Evolutionary conservation across 2,113 vertebrate genomes (phyloP), one percentile per base, ranked within the genome.

Genomic region (Hippopotamus amphibius): DNA sequence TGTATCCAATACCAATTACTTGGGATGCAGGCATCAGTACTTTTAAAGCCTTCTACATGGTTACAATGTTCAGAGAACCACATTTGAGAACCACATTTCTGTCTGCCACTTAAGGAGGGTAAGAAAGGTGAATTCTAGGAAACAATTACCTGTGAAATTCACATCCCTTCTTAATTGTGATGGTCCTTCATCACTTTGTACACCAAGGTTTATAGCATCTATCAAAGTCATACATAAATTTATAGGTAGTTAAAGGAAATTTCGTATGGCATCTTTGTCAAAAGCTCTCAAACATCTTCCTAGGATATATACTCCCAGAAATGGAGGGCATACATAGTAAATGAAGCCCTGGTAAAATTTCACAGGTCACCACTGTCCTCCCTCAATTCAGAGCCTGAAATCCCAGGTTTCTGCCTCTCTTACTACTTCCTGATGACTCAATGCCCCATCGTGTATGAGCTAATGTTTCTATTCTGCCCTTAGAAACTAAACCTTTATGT

Each of bases 371-470:
- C 0, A 21, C 17, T 50, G 30, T 59, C 15, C 5, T 53, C 12
- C 33, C 8, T 30, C n/a, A n/a, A 0, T 30, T 30, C 43, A 19
- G 37, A 26, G n/a, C 55, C 24, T 6, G 26, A 22, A 72, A 57
- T 2, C 37, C 30, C 30, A 63, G 1, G 11, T 9, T 81, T 26
- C 24, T 13, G 8, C 21, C 19, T 22, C 53, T 55, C 14, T 82
- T 5, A 21, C 41, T n/a, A 14, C 14, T 48, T 84, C 83, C 71
- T 66, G 5, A 46, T 9, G 26, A 28, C n/a, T 12, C 3, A 1
- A 69, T 22, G 9, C 26, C 71, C 2, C 0, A 14, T 19, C 2
- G 0, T 3, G 1, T 4, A 2, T 65, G 53, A 77, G 41, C 41
- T 81, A 22, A 10, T 6, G 12, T 71, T 85, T 74, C 86, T 76